Conservation (phyloP, 2,888 invertebrate genomes). For the Andricus quercusramuli region DNA sequence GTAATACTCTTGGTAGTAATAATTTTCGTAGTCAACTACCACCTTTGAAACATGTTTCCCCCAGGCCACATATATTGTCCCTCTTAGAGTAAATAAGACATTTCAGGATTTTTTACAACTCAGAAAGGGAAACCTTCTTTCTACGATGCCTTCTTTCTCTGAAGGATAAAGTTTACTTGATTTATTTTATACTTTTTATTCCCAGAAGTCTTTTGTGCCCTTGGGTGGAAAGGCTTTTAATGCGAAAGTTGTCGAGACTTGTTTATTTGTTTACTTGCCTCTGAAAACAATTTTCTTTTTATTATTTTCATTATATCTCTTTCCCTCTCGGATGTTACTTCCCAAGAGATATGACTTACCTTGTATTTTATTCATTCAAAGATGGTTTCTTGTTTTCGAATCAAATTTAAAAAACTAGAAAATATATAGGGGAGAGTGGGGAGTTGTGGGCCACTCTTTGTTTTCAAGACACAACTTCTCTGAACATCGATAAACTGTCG, state of each 20-base stretch:
- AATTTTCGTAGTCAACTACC: constrained; percentile 8
- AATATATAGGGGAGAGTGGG: no score
- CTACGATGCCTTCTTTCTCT: not conserved
- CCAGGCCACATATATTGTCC: constrained; percentile 7
- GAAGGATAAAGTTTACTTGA: not conserved
- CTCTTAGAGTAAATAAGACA: constrained; percentile 21
- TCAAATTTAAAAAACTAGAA: not conserved
- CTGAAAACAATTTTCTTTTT: not conserved
- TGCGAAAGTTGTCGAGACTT: not conserved
- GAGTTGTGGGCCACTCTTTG: no score
- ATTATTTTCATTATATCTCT: not conserved
- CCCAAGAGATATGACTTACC: no score
- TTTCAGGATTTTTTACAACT: not conserved
- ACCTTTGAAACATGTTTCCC: not conserved
- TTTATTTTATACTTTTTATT: not conserved
- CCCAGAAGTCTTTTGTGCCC: not conserved
- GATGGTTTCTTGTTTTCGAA: no score
- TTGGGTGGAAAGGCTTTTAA: not conserved
- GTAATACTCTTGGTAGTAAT: constrained; percentile 15
- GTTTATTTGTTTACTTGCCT: not conserved
- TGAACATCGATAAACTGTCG: no score
- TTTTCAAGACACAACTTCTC: no score
- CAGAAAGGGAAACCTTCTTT: not conserved
- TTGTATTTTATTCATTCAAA: no score
- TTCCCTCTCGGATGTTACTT: not conserved